Evolutionary conservation across 2,888 invertebrate genomes (phyloP), one percentile per base, ranked within the genome.

Genomic region (Panopea generosa): DNA sequence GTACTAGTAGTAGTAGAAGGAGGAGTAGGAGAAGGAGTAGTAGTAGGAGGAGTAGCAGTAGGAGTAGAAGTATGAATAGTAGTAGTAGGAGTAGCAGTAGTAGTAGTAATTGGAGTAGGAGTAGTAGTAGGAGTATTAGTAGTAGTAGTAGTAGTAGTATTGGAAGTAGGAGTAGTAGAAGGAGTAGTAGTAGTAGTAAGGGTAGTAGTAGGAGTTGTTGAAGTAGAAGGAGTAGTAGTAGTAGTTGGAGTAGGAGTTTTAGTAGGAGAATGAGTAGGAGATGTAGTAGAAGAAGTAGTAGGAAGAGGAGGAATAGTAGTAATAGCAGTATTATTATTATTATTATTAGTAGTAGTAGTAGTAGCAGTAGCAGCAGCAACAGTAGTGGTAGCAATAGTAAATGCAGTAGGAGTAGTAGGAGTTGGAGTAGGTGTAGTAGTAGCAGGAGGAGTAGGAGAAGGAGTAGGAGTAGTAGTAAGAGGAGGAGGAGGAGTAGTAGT

Each of bases 401-500:
- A 9, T 9, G 47, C 16, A 16, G 47, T 47, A 47, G 47, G 4
- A 47, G 47, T 18, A 47, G 47, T 47, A 16, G 47, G 4, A 47
- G 47, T 47, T 9, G 47, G 3, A 47, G 47, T 6, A 47, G 47
- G 4, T 9, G 47, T 47, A 16, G 47, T 47, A 47, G 47, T 47
- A 47, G 47, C 16, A 16, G 47, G 4, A 47, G 47, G 4, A 47
- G 4, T 16, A 47, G 47, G 4, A 47, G 47, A 9, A 47, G 16
- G 4, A 47, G 47, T 47, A 47, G 47, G 4, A 33, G 33, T 33
- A n/a, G 33, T 33, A 33, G 33, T 53, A 53, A 26, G 33, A 33
- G 55, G 52, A 52, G 45, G 52, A 53, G 53, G 52, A 65, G 63
- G 29, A 53, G 53, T 47, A 47, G 47, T 47, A 47, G 47, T 47